Conservation (phyloP, 2,888 invertebrate genomes). For the Caenorhabditis afra region DNA sequence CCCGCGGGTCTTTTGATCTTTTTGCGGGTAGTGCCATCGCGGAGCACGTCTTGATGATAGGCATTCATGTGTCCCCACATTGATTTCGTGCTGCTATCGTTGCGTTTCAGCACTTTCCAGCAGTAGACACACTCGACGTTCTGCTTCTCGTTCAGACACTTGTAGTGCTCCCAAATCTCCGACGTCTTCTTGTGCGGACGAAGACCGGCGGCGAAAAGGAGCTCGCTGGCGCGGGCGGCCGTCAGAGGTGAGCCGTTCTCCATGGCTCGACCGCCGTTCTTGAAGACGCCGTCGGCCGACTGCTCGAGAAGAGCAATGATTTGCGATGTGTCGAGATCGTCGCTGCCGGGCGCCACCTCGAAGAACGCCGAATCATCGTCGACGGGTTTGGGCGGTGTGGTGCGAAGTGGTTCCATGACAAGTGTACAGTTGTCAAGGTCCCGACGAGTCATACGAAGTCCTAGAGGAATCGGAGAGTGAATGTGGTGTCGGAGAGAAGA, state of each 20-base stretch:
- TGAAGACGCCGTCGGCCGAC: neutral
- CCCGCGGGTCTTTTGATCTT: conserved; percentile 59
- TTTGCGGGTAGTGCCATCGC: conserved; percentile 65
- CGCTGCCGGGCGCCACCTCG: neutral
- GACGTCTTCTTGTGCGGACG: conserved; percentile 66
- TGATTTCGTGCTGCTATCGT: conserved; percentile 72
- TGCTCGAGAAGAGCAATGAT: conserved; percentile 56
- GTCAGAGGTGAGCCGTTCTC: conserved; percentile 32
- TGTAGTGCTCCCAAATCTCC: conserved; percentile 76
- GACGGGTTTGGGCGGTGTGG: neutral
- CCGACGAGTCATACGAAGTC: conserved; percentile 38
- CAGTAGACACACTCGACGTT: conserved; percentile 75
- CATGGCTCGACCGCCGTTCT: neutral
- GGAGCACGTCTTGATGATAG: conserved; percentile 71
- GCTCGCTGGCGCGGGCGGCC: conserved; percentile 39
- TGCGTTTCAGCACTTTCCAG: conserved; percentile 71
- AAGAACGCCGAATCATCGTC: conserved; percentile 37
- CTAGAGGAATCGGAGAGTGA: neutral
- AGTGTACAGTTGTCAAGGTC: conserved; percentile 40
- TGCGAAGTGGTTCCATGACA: conserved; percentile 27
- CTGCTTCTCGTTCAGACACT: conserved; percentile 62
- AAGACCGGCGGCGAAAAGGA: conserved; percentile 53
- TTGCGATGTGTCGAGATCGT: conserved; percentile 40
- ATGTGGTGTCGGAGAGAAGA: too few species aligned
- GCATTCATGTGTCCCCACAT: conserved; percentile 78